phyloP scores from a whole-genome alignment of 2,888 invertebrate species.

The Tipula vernalis region DNA sequence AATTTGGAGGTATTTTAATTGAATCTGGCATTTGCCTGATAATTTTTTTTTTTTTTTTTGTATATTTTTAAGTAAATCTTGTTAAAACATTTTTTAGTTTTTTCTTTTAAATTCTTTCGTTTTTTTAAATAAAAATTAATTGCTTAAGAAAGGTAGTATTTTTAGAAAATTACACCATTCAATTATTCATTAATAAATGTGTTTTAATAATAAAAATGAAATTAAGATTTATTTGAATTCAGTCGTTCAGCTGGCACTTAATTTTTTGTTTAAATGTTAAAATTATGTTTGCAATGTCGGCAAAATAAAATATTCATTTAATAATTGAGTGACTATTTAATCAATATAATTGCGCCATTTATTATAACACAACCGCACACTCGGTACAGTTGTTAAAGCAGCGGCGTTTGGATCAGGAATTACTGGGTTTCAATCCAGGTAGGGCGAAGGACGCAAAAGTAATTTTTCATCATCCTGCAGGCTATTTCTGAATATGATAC shows the following conservation, averaged over 20 bases:
- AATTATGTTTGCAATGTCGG: neutral
- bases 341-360: neutral
- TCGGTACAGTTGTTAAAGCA: too few relatives aligned
- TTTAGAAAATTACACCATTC: neutral
- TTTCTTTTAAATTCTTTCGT: neutral
- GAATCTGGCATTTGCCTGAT: neutral
- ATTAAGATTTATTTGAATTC: neutral
- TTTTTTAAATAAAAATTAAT: neutral
- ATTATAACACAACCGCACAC: too few relatives aligned
- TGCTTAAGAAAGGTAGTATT: neutral
- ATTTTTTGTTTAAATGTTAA: neutral
- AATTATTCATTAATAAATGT: neutral
- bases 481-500: too few relatives aligned
- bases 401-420: too few relatives aligned
- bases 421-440: too few relatives aligned
- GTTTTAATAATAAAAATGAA: neutral
- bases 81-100: neutral
- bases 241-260: neutral
- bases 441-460: too few relatives aligned
- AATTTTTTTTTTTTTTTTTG: neutral
- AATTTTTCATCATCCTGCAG: too few relatives aligned
- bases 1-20: neutral
- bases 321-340: neutral
- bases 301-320: neutral
- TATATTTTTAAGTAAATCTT: neutral